phyloP scores from a whole-genome alignment of 2,113 vertebrate species.

The Chamaetylas fuelleborni region DNA sequence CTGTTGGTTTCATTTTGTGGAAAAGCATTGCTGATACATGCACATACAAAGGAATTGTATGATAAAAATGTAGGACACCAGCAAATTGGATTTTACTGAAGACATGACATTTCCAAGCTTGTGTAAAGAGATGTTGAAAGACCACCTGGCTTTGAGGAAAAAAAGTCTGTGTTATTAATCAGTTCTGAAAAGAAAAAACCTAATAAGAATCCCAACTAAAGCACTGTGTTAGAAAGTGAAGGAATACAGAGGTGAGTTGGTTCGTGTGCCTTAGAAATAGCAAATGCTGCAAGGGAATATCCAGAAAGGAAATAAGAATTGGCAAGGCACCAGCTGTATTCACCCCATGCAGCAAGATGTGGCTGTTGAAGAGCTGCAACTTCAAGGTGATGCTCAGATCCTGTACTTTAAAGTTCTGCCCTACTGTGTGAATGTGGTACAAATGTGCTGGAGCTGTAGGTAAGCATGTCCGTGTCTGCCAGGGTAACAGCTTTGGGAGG shows the following conservation, averaged over 20 bases:
- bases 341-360: neutral
- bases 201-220: neutral
- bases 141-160: neutral
- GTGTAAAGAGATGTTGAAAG: neutral
- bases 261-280: neutral
- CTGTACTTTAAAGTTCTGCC: neutral
- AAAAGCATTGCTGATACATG: neutral
- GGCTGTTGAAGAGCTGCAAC: neutral
- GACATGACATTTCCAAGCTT: accelerated
- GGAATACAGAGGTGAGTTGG: neutral
- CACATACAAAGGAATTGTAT: neutral
- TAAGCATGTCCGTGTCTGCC: neutral
- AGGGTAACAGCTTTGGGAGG: accelerated
- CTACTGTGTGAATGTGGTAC: accelerated
- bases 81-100: neutral
- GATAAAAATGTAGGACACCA: neutral
- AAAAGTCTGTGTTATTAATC: neutral
- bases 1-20: neutral
- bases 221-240: neutral
- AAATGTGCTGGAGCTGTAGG: neutral
- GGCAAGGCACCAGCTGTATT: neutral
- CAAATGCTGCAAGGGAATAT: neutral
- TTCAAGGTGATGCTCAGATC: neutral
- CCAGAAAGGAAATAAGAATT: neutral
- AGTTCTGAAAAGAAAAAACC: neutral